A percentile compares a stretch with the other conserved stretches of the same genome.
Conservation (phyloP, 2,113 vertebrate genomes). For the Haemorhous mexicanus region DNA sequence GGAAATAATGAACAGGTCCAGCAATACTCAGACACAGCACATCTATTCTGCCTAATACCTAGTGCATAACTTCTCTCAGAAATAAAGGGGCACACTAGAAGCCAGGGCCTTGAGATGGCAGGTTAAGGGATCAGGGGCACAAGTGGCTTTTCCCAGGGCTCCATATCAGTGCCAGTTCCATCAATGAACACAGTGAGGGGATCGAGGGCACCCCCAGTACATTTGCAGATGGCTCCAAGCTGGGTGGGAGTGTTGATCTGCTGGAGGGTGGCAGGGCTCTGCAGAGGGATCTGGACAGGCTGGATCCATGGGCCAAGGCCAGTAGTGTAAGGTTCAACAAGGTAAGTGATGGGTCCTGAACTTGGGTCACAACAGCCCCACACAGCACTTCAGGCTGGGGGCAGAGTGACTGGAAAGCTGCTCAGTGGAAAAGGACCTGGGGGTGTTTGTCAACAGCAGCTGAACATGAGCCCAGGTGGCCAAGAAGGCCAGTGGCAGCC, state of each 20-base stretch:
- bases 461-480: background rate
- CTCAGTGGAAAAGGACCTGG: background rate
- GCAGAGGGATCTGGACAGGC: background rate
- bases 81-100: background rate
- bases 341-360: background rate
- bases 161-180: background rate
- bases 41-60: background rate
- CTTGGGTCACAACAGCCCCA: background rate
- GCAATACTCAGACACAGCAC: background rate
- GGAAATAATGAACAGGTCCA: background rate
- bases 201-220: fast-evolving
- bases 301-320: background rate
- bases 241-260: background rate
- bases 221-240: background rate
- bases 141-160: background rate
- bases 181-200: fast-evolving
- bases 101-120: background rate
- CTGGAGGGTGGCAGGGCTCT: background rate
- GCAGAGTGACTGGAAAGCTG: background rate
- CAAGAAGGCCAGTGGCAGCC: background rate
- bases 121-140: background rate
- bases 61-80: background rate
- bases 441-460: fast-evolving
- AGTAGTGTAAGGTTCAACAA: background rate
- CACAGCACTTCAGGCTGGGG: background rate